Evolutionary conservation across 2,888 invertebrate species (phyloP), one percentile per base, ranked within the genome.

Genomic region (Philhelius pedissequus): DNA sequence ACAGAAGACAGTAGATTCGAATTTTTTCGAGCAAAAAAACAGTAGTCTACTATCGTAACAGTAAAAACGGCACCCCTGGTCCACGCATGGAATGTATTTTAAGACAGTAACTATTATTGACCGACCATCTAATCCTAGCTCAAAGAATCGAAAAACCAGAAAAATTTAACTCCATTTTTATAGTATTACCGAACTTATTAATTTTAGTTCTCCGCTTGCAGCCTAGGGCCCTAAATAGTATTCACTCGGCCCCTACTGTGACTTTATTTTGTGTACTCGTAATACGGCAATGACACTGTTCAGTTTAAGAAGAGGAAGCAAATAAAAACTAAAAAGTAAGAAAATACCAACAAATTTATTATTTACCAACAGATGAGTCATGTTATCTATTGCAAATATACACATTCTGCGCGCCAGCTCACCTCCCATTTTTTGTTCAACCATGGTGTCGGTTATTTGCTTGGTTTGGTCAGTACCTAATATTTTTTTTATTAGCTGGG

Each of bases 401-500:
- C 32, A 30, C 6, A 56, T 13, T 35, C 20, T 32, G 54, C 32
- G 54, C 54, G 54, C 54, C 20, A 56, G 54, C 54, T 32, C 54
- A 56, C 54, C 20, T 56, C 32, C 30, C 54, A 18, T 32, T 54
- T 54, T 50, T 32, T 56, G n/a, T 32, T 18, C 5, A 56, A 20
- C 54, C 32, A 56, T 56, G 32, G 32, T 20, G 32, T 56, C 7
- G 54, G 32, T 18, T 56, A 32, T 56, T 56, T 56, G 54, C 54
- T 32, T 56, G 54, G 54, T 56, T 32, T 56, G 54, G 54, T 56
- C 54, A 56, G 54, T 56, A 20, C 32, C n/a, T n/a, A n/a, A n/a
- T 32, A 20, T 58, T 48, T 38, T 22, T 50, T 6, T 56, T n/a
- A 2, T 40, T 20, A n/a, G n/a, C n/a, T n/a, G n/a, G n/a, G n/a